phyloP scores from a whole-genome alignment of 1,140 invertebrate species.

The Drosophila nigrodunni region DNA sequence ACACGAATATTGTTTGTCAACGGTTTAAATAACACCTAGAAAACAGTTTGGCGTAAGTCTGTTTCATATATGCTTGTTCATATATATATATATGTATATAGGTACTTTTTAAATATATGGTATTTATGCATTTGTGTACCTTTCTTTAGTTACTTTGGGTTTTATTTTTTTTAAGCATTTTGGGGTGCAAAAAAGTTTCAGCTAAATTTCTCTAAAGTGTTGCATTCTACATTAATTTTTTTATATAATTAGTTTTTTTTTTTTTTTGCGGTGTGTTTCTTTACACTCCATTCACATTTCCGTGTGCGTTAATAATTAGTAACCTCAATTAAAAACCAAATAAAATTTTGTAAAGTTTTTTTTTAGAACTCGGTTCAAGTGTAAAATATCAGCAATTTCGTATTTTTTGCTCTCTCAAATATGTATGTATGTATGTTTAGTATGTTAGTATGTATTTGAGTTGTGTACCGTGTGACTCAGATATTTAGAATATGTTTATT shows the following conservation, averaged over 20 bases:
- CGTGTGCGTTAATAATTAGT: conserved; percentile 22
- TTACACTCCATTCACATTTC: conserved; percentile 1
- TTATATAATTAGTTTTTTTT: conserved; percentile 26
- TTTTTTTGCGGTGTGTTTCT: conserved; percentile 39
- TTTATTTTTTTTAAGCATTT: conserved; percentile 26
- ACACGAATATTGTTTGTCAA: conserved; percentile 72
- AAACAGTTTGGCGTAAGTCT: conserved; percentile 59
- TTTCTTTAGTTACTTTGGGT: conserved; percentile 17
- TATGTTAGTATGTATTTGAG: background rate
- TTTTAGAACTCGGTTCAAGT: conserved; percentile 67
- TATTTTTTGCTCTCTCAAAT: conserved; percentile 64
- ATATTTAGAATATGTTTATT: conserved; percentile 64
- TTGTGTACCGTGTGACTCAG: conserved; percentile 5
- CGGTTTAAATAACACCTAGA: conserved; percentile 63
- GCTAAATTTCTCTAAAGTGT: conserved; percentile 77
- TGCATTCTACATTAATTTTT: conserved; percentile 59
- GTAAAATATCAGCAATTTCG: conserved; percentile 79
- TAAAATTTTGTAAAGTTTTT: conserved; percentile 26
- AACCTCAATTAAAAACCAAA: conserved; percentile 26
- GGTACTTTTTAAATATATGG: conserved; percentile 26
- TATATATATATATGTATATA: conserved; percentile 42
- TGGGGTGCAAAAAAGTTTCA: conserved; percentile 71
- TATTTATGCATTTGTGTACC: conserved; percentile 10
- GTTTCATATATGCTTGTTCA: conserved; percentile 26
- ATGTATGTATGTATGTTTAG: conserved; percentile 16